Percentiles rank a stretch among this genome's conserved stretches.
These are phyloP conservation scores for Muscidifurax raptorellus DNA, from an alignment of 1,140 invertebrate genomes.

Conservation along the genomic window DNA sequence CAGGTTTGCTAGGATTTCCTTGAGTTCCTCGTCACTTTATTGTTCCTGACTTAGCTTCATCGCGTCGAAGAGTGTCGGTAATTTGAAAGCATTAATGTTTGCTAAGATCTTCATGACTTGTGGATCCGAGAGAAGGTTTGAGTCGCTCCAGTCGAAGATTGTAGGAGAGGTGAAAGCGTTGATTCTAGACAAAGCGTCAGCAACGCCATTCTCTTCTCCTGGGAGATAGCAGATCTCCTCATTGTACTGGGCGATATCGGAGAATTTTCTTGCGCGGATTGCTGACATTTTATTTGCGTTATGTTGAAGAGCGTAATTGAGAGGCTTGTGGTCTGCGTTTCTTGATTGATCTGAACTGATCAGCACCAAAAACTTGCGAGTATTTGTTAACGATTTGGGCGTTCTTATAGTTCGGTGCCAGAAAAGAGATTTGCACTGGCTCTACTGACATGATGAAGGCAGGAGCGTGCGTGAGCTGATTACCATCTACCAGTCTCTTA, in stretches of 20 bases:
- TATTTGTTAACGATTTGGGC: too few relatives aligned
- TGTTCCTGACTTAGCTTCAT: not conserved
- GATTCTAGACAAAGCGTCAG: not conserved
- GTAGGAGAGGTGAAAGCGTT: not conserved
- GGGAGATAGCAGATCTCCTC: not conserved
- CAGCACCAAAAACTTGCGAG: too few relatives aligned
- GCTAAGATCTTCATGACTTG: not conserved
- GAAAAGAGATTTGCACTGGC: too few relatives aligned
- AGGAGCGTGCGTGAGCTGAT: too few relatives aligned
- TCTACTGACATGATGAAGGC: too few relatives aligned
- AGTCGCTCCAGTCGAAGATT: not conserved
- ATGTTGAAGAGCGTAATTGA: not conserved
- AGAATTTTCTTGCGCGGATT: not conserved
- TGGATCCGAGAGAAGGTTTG: not conserved
- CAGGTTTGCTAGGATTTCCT: not conserved
- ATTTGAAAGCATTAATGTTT: not conserved
- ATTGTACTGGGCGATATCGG: not conserved
- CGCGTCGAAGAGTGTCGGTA: not conserved
- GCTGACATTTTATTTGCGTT: not conserved
- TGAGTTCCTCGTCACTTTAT: not conserved
- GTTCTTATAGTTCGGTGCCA: too few relatives aligned
- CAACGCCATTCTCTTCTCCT: constrained; percentile 12
- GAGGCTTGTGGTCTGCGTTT: not conserved
- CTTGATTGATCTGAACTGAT: too few relatives aligned
- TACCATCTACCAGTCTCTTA: too few relatives aligned